Evolutionary conservation across 2,797 vertebrate species (phyloP).

Genomic region (Gorsachius magnificus): DNA sequence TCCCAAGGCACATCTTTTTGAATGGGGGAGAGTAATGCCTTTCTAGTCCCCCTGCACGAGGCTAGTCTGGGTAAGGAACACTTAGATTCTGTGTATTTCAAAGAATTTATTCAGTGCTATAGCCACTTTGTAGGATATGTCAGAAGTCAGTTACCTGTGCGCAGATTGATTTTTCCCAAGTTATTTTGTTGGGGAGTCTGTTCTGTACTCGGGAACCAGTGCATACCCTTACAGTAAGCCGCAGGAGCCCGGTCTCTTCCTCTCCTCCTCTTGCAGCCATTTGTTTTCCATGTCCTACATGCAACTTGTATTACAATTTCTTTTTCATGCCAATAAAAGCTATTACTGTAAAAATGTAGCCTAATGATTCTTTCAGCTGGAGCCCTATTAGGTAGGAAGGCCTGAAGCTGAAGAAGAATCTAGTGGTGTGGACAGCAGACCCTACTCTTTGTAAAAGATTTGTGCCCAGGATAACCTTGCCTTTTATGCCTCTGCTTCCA

Average conservation of each 20-base stretch:
- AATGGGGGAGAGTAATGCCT: neutral
- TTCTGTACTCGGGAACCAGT: neutral
- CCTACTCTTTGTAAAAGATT: conserved; percentile 29
- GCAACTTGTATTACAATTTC: neutral
- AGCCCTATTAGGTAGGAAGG: neutral
- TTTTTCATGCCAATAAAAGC: neutral
- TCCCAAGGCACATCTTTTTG: neutral
- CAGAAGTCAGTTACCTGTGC: neutral
- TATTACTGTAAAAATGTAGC: neutral
- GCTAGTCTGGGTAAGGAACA: neutral
- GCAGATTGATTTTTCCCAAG: neutral
- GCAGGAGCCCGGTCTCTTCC: neutral
- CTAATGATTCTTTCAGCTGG: conserved; percentile 9
- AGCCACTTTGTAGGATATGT: neutral
- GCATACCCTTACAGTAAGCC: neutral
- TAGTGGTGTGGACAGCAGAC: neutral
- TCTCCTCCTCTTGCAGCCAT: neutral
- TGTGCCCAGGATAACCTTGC: conserved; percentile 29
- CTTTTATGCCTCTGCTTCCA: conserved; percentile 13
- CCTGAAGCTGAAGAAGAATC: conserved; percentile 1
- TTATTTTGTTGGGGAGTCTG: neutral
- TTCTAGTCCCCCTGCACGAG: neutral
- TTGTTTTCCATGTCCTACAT: neutral
- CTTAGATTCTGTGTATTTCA: neutral
- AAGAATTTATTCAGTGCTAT: neutral